Percentiles rank a stretch among this genome's conserved stretches.
Evolutionary conservation across 2,888 invertebrate genomes (phyloP).

Genomic region (Thelaira solivaga): DNA sequence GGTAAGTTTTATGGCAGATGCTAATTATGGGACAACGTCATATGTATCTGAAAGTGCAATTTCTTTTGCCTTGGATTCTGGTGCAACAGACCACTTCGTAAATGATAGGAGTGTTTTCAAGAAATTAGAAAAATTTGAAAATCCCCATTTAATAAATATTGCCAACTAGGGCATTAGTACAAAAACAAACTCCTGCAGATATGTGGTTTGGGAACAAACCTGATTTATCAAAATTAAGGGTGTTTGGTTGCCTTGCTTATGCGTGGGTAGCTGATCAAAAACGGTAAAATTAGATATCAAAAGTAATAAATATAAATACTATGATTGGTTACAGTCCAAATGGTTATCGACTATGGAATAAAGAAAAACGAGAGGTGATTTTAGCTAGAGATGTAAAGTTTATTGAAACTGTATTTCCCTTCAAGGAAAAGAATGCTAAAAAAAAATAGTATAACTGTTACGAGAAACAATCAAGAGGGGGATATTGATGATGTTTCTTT

Average conservation of each 20-base stretch:
- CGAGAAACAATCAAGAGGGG: not conserved
- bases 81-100: not conserved
- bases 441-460: not conserved
- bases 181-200: constrained; percentile 57
- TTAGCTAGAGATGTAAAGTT: constrained; percentile 17
- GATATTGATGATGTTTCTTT: no score
- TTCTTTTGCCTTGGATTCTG: not conserved
- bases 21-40: not conserved
- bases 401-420: constrained; percentile 15
- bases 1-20: not conserved
- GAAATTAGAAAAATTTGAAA: not conserved
- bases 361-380: not conserved
- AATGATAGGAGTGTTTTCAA: no score
- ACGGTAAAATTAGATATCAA: constrained; percentile 59
- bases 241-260: constrained; percentile 62
- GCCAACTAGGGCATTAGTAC: constrained; percentile 3
- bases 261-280: constrained; percentile 61
- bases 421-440: constrained; percentile 11
- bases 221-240: constrained; percentile 49
- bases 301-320: constrained; percentile 27
- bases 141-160: constrained; percentile 10
- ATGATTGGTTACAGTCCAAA: constrained; percentile 58
- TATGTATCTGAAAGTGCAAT: not conserved
- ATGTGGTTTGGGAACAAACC: constrained; percentile 53
- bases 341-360: constrained; percentile 55